Evolutionary conservation across 2,888 invertebrate genomes (phyloP).

Genomic region (Myathropa florea): DNA sequence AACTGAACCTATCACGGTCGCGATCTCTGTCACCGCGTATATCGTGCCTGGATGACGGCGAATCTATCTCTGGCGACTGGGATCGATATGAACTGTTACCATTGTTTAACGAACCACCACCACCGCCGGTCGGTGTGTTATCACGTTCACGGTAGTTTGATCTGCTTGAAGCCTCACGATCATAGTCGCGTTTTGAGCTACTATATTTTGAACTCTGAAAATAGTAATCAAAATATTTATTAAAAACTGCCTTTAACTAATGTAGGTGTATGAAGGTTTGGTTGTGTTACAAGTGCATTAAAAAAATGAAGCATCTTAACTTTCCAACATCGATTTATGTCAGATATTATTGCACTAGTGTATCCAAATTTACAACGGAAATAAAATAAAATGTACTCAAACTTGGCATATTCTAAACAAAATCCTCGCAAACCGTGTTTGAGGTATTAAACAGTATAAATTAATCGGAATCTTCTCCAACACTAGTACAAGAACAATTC

Average conservation of each 20-base stretch:
- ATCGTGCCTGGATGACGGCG: constrained; percentile 82
- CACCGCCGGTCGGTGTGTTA: constrained; percentile 77
- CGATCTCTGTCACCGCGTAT: constrained; percentile 78
- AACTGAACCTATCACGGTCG: constrained; percentile 83
- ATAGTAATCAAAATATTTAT: constrained; percentile 10
- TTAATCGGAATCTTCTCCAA: too few relatives aligned
- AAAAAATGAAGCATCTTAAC: not conserved
- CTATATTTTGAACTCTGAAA: constrained; percentile 88
- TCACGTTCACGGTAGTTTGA: constrained; percentile 80
- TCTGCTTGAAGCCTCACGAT: constrained; percentile 80
- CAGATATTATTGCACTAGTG: too few relatives aligned
- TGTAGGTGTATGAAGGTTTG: too few relatives aligned
- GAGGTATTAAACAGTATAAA: not conserved
- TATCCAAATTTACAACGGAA: too few relatives aligned
- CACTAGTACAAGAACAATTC: too few relatives aligned
- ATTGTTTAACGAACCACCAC: constrained; percentile 80
- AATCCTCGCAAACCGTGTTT: too few relatives aligned
- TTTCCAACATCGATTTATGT: not conserved
- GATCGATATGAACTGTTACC: constrained; percentile 88
- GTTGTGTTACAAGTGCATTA: not conserved
- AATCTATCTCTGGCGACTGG: constrained; percentile 88
- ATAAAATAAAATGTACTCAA: too few relatives aligned
- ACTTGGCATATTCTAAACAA: too few relatives aligned
- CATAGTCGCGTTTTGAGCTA: constrained; percentile 88
- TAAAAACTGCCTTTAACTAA: too few relatives aligned